These are phyloP conservation scores for Dipodomys ordii DNA, from an alignment of 2,113 vertebrate species.

Conservation along the genomic window DNA sequence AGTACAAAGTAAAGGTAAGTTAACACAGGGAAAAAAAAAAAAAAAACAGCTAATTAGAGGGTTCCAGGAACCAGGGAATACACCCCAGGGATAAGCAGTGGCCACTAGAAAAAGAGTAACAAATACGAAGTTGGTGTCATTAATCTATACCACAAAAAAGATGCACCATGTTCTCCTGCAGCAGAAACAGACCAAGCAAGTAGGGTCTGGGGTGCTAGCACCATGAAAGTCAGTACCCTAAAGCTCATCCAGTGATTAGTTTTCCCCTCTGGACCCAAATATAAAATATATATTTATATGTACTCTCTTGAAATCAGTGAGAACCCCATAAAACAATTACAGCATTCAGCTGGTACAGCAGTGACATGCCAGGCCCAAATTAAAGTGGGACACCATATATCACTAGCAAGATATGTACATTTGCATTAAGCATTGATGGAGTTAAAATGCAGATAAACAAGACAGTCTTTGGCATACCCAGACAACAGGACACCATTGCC, in stretches of 20 bases:
- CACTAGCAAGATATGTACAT: slow-evolving; percentile 48
- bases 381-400: neutral
- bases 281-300: rapidly evolving
- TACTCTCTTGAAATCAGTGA: slow-evolving; percentile 45
- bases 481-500: neutral
- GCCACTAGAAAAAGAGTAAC: neutral
- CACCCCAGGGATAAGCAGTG: neutral
- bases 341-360: slow-evolving; percentile 37
- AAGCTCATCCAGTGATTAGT: neutral
- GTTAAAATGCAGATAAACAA: slow-evolving; percentile 23
- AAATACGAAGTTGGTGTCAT: neutral
- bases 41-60: neutral
- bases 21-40: too few species aligned
- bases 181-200: neutral
- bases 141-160: neutral
- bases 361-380: slow-evolving; percentile 67
- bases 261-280: neutral
- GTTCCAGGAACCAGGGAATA: neutral
- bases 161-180: neutral
- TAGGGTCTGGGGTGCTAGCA: neutral
- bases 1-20: neutral
- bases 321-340: slow-evolving; percentile 48
- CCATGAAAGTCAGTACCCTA: neutral
- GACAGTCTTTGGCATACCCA: neutral
- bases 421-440: slow-evolving; percentile 42